Evolutionary conservation across 1,140 invertebrate genomes (phyloP), one percentile per base, ranked within the genome.

Genomic region (Galleria mellonella): DNA sequence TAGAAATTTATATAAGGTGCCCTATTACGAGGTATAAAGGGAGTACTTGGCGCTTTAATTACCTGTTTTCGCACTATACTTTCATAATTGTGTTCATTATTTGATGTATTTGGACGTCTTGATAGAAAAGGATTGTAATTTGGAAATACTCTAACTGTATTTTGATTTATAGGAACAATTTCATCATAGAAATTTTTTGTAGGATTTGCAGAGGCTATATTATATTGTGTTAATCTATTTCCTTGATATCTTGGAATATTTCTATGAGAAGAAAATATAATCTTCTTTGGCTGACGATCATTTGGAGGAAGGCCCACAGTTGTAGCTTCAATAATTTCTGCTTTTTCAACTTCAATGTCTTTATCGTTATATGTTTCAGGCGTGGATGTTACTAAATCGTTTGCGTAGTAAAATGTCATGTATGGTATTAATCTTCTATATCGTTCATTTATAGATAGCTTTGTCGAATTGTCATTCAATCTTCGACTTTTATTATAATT

Each of bases 361-460:
- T 70, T 77, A 15, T 59, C 40, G 15, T 51, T 55, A 40, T 72
- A 61, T 0, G 55, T 35, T 43, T 81, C 72, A 10, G 63, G 66
- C 9, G 67, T 66, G 28, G 82, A 66, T 9, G 58, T 39, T 6
- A 67, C 87, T 62, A 89, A 88, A 56, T 90, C 89, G 45, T 91
- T 91, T 0, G 91, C 88, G 11, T 92, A 86, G 67, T 94, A 94
- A 71, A 92, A 94, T 27, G 92, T 93, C 89, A 93, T 93, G 65
- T 94, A 94, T 0, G 93, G 94, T 62, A 95, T 92, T 31, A 94
- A 68, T 38, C 94, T 87, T 53, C 93, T 89, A 61, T 92, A 92
- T 31, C 94, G 87, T 76, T 93, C 90, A 47, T 89, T 90, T 13
- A 86, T 72, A 0, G 75, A 69, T 27, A 87, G 53, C 43, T 75